These are phyloP conservation scores for Cygnus atratus DNA, from an alignment of 2,113 vertebrate species.

Conservation along the genomic window DNA sequence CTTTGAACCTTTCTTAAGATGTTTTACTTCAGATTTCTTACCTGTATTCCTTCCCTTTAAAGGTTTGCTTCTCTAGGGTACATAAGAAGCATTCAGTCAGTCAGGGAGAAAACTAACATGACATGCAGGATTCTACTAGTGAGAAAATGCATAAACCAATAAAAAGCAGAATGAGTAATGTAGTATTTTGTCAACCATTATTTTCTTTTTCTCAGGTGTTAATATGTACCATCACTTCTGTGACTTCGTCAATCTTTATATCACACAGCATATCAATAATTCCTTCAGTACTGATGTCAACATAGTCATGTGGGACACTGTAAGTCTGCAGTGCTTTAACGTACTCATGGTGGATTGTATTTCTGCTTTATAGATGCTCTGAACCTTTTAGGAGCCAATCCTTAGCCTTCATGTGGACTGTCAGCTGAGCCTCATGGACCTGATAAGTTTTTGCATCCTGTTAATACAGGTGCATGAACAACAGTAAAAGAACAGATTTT, in stretches of 20 bases:
- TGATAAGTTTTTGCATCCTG: not conserved
- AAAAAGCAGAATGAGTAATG: not conserved
- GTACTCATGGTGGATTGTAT: not conserved
- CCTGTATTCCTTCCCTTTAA: not conserved
- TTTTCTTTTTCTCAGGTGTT: constrained; percentile 81
- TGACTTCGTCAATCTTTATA: constrained; percentile 96
- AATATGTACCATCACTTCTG: constrained; percentile 99
- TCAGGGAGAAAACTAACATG: not conserved
- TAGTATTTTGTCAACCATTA: not conserved
- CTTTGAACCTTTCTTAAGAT: not conserved
- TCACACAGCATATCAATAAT: constrained; percentile 94
- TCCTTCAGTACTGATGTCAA: constrained; percentile 91
- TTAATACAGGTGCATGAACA: not conserved
- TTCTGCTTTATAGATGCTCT: not conserved
- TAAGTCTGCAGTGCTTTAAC: constrained; percentile 72
- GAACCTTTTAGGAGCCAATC: not conserved
- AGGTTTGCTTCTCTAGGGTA: not conserved
- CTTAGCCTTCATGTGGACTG: not conserved
- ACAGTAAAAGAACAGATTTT: not conserved
- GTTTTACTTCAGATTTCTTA: not conserved
- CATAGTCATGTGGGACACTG: constrained; percentile 98
- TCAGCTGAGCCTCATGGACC: not conserved
- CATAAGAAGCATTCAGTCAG: not conserved
- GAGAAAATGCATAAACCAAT: not conserved
- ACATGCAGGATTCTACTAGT: not conserved